These are phyloP conservation scores for Strongylocentrotus purpuratus DNA, from an alignment of 35 echinoderm and acorn worm genomes.

Conservation along the genomic window DNA sequence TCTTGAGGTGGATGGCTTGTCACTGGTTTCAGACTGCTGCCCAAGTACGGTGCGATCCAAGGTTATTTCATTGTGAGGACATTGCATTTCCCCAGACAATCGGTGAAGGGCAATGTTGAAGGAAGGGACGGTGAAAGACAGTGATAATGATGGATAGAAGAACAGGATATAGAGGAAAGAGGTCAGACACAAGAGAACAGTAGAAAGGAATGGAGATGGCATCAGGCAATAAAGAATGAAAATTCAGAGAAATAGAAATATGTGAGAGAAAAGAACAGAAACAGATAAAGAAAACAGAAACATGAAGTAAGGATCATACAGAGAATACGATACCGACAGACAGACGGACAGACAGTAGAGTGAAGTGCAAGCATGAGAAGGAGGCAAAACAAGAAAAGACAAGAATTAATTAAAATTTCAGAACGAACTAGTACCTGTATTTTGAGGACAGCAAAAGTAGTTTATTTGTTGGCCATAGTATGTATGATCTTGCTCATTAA, in stretches of 20 bases:
- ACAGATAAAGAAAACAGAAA: background rate
- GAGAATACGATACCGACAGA: background rate
- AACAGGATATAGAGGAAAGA: background rate
- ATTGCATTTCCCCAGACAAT: too few species aligned
- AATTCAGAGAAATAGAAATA: background rate
- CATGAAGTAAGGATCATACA: background rate
- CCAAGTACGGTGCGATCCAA: background rate
- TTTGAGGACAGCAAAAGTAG: conserved; percentile 36
- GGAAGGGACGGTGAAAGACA: background rate
- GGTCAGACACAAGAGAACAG: background rate
- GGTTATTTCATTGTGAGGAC: too few species aligned
- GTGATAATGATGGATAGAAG: background rate
- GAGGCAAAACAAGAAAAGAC: background rate
- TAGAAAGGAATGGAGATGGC: background rate
- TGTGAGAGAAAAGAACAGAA: background rate
- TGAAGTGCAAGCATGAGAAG: background rate
- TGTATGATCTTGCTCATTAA: conserved; percentile 23
- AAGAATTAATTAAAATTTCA: background rate
- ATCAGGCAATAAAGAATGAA: background rate
- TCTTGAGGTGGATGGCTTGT: background rate
- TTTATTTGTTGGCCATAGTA: background rate
- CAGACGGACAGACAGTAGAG: background rate
- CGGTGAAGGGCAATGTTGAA: background rate
- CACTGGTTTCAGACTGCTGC: background rate
- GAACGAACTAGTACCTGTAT: background rate